A percentile compares a stretch with the other conserved stretches of the same genome.
phyloP scores from a whole-genome alignment of 23 tunicate species.

The Ciona savignyi region DNA sequence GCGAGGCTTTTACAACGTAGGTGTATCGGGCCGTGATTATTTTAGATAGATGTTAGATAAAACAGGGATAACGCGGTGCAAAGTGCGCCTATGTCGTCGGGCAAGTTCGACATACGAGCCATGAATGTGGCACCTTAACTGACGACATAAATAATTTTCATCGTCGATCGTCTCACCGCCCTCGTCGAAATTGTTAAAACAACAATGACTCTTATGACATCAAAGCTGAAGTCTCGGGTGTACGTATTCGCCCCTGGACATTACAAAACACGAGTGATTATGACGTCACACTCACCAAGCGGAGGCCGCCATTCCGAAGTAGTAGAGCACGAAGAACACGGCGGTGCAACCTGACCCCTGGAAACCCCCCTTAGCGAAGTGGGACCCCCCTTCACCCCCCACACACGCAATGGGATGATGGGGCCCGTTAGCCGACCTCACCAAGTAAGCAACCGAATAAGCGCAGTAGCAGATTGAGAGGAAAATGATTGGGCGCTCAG shows the following conservation, averaged over 20 bases:
- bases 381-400: constrained; percentile 7
- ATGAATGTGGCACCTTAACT: too few relatives aligned
- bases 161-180: too few relatives aligned
- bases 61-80: too few relatives aligned
- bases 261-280: not conserved
- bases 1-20: too few relatives aligned
- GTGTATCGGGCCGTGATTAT: too few relatives aligned
- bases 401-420: constrained; percentile 35
- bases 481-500: constrained; percentile 75
- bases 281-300: constrained; percentile 32
- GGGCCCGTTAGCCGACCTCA: constrained; percentile 34
- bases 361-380: constrained; percentile 42
- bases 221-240: not conserved
- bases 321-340: constrained; percentile 63
- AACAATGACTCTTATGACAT: not conserved
- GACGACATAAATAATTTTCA: too few relatives aligned
- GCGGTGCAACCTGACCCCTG: constrained; percentile 68
- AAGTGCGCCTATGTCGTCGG: too few relatives aligned
- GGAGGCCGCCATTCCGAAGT: constrained; percentile 81
- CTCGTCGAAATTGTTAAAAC: not conserved
- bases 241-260: not conserved
- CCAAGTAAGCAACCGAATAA: constrained; percentile 58
- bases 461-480: constrained; percentile 49
- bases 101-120: not conserved
- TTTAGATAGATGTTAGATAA: too few relatives aligned